Conservation (phyloP, 1,140 invertebrate genomes). For the Drosophila triauraria region DNA sequence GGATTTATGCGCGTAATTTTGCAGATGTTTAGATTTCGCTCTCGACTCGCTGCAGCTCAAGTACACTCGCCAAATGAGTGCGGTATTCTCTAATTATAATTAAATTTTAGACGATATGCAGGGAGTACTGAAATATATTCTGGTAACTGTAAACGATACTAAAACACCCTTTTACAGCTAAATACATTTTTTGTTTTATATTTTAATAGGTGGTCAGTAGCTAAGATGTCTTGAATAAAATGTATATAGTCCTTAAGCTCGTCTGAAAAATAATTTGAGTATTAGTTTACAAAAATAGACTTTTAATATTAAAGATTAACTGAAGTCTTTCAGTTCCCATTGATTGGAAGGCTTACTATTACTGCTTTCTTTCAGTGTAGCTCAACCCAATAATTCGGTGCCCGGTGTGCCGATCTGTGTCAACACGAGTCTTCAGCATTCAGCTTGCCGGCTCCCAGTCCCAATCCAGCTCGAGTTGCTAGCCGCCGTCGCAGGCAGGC, state of each 20-base stretch:
- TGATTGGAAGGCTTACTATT: not conserved
- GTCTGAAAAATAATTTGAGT: not conserved
- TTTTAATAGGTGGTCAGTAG: not conserved
- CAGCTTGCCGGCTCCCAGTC: constrained; percentile 11
- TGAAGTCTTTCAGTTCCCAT: not conserved
- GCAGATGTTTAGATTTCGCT: constrained; percentile 81
- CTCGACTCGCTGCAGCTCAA: constrained; percentile 17
- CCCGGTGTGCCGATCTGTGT: constrained; percentile 70
- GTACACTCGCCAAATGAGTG: constrained; percentile 15
- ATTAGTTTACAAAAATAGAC: too few species aligned
- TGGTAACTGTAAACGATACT: too few species aligned
- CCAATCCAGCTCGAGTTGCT: constrained; percentile 15
- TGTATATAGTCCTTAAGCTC: too few species aligned
- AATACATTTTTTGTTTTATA: not conserved
- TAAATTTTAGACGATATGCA: not conserved
- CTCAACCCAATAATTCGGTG: constrained; percentile 62
- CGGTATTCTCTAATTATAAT: not conserved
- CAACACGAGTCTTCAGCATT: constrained; percentile 41
- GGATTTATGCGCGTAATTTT: constrained; percentile 84
- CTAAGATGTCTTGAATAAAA: too few species aligned
- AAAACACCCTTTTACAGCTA: not conserved
- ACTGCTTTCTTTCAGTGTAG: constrained; percentile 25
- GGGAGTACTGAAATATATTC: not conserved
- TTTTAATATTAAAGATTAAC: too few species aligned
- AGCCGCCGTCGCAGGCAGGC: constrained; percentile 26